Base-by-base conservation (phyloP, 2,888 invertebrate species). In the Euphydryas editha region DNA sequence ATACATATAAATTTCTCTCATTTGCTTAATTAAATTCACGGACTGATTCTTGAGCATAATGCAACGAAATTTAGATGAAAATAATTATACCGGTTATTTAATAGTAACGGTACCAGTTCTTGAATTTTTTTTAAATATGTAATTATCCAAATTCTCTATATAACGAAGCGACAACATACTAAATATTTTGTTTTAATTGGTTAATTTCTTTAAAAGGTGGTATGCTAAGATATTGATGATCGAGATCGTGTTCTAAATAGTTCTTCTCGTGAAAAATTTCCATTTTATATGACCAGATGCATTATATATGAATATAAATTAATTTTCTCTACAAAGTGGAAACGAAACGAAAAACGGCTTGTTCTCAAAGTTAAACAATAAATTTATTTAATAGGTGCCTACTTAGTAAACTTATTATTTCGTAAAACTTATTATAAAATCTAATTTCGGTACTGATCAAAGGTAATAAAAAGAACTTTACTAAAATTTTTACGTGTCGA, bases 21-120 rank as follows among this genome's bases (percentile, higher is more conserved):
- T 76, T 75, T 74, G 73, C 72, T 74, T 75, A 70, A 75, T 76
- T 73, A 76, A 73, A 67, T 71, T 70, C 64, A 65, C 62, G 54
- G 56, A 61, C 62, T 63, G 63, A 55, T 65, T 67, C 70, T 62
- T 61, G 51, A 62, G 13, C n/a, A n/a, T 47, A 8, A 47, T 3
- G 6, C 21, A 7, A 30, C 8, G 30, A 30, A 8, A 21, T 47
- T 47, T 47, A 11, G 20, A 1, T 21, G 5, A 49, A 8, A 15
- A 49, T 49, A 15, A 21, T 21, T 21, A 21, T 11, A 49, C 10
- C 21, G 13, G 15, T 49, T 49, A 24, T 47, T 20, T 2, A 13
- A 18, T 47, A 24, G 21, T 15, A 24, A 49, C 21, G 8, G 21
- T 15, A 24, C 20, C n/a, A 49, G 11, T 21, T 15, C 5, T 24